Conservation (phyloP, 2,888 invertebrate species). For the Caenorhabditis imperialis region DNA sequence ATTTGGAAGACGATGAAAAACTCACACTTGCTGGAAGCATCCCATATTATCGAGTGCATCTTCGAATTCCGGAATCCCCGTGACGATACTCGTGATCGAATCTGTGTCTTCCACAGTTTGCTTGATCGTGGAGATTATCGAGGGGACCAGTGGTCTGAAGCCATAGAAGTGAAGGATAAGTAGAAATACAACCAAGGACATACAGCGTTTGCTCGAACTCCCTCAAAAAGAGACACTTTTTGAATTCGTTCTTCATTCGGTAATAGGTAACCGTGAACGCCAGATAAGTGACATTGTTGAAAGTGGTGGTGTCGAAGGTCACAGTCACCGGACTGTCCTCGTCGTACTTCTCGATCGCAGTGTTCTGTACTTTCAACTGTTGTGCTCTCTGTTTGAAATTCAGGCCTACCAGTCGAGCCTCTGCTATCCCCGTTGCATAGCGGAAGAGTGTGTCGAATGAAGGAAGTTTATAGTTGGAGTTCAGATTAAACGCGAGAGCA, state of each 20-base stretch:
- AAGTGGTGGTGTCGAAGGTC: conserved; percentile 26
- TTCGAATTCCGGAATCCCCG: conserved; percentile 22
- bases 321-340: conserved; percentile 12
- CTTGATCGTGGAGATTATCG: conserved; percentile 7
- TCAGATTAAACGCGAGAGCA: conserved; percentile 27
- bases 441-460: conserved; percentile 2
- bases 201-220: conserved; percentile 17
- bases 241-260: background rate
- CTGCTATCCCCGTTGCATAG: background rate
- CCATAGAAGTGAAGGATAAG: background rate
- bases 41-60: conserved; percentile 15
- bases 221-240: conserved; percentile 4
- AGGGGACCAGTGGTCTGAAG: conserved; percentile 5
- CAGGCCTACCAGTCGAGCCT: background rate
- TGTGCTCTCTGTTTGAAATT: background rate
- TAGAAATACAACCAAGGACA: conserved; percentile 1
- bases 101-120: background rate
- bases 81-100: conserved; percentile 14
- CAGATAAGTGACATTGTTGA: conserved; percentile 17
- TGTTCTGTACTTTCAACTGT: conserved; percentile 8
- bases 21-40: conserved; percentile 29
- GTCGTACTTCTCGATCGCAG: background rate
- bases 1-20: no score
- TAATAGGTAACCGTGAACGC: conserved; percentile 20
- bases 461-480: conserved; percentile 18